Percentiles rank a stretch among this genome's conserved stretches.
Evolutionary conservation across 2,113 vertebrate species (phyloP).

Genomic region (Dendrocopos noguchii): DNA sequence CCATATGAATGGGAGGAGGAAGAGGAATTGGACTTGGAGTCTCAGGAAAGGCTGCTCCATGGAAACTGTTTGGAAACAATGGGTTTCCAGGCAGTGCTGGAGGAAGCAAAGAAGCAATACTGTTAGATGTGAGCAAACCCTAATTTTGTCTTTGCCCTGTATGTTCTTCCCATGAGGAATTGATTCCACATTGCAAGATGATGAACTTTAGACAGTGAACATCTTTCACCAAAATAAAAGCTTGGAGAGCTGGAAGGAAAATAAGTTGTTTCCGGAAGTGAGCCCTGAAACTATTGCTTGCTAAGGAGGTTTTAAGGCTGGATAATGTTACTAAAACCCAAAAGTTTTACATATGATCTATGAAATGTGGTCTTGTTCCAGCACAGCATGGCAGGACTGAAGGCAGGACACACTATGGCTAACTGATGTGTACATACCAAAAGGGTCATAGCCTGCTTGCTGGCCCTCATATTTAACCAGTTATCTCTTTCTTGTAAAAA

Average conservation of each 20-base stretch:
- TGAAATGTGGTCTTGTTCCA: background rate
- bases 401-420: background rate
- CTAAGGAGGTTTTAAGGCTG: background rate
- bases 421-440: background rate
- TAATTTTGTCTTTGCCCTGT: background rate
- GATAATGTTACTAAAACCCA: background rate
- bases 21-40: conserved; percentile 31
- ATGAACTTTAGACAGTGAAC: background rate
- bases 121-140: conserved; percentile 8
- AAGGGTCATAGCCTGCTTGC: background rate
- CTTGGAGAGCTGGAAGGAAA: background rate
- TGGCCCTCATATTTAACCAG: background rate
- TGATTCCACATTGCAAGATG: background rate
- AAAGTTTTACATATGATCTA: background rate
- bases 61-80: conserved; percentile 58
- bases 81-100: conserved; percentile 27
- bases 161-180: background rate
- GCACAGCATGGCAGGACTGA: background rate
- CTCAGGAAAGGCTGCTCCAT: conserved; percentile 57
- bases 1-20: conserved; percentile 34
- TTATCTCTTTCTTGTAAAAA: background rate
- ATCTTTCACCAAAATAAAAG: background rate
- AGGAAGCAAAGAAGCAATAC: conserved; percentile 49
- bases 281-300: background rate
- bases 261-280: background rate